phyloP scores from a whole-genome alignment of 2,888 invertebrate species.

The Tortrix viridana region DNA sequence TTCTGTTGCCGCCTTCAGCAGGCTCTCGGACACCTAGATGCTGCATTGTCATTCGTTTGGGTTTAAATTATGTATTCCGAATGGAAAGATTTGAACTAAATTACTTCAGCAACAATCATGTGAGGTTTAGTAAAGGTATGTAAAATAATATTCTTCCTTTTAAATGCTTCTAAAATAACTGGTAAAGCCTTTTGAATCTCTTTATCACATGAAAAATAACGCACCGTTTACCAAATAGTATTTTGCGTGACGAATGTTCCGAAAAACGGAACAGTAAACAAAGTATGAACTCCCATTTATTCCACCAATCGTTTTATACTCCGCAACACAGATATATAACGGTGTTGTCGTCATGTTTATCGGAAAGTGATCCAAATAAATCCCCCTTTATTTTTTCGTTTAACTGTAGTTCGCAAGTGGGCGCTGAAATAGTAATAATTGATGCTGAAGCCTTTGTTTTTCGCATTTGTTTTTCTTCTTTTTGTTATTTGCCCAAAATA shows the following conservation, averaged over 20 bases:
- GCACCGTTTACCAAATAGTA: slow-evolving; percentile 23
- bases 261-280: slow-evolving; percentile 24
- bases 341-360: slow-evolving; percentile 47
- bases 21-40: too few relatives aligned
- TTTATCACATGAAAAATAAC: neutral
- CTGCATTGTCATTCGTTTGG: too few relatives aligned
- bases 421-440: slow-evolving; percentile 49
- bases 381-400: slow-evolving; percentile 44
- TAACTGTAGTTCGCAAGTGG: slow-evolving; percentile 46
- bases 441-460: slow-evolving; percentile 48
- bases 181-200: too few relatives aligned
- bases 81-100: too few relatives aligned
- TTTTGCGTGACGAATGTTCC: slow-evolving; percentile 23
- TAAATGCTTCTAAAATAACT: too few relatives aligned
- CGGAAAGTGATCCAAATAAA: slow-evolving; percentile 50
- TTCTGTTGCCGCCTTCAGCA: too few relatives aligned
- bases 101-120: too few relatives aligned
- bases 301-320: slow-evolving; percentile 40
- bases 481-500: slow-evolving; percentile 40
- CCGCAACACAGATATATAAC: slow-evolving; percentile 39
- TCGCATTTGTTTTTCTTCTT: slow-evolving; percentile 48
- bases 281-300: slow-evolving; percentile 39
- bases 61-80: too few relatives aligned
- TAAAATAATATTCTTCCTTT: too few relatives aligned
- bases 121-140: too few relatives aligned